These are phyloP conservation scores for Cancer borealis DNA, from an alignment of 2,888 invertebrate genomes.

Conservation along the genomic window DNA sequence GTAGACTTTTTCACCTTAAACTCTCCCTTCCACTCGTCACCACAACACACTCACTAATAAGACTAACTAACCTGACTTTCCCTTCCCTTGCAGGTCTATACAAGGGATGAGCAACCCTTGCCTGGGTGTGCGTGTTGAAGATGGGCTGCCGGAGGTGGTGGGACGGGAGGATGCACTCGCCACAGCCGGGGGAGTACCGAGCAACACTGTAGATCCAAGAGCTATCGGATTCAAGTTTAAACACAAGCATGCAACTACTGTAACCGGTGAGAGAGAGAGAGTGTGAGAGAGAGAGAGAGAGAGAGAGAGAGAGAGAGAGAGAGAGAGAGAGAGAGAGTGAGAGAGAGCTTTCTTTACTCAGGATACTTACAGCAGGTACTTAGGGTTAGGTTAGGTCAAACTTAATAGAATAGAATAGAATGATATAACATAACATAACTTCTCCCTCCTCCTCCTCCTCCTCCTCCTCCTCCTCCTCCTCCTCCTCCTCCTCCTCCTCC, in stretches of 20 bases:
- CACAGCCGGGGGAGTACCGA: slow-evolving; percentile 11
- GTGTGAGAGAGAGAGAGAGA: not conserved
- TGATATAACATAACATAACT: too few relatives aligned
- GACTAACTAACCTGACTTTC: not conserved
- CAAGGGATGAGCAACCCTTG: slow-evolving; percentile 48
- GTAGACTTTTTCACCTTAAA: too few relatives aligned
- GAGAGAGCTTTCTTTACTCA: too few relatives aligned
- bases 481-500: not conserved
- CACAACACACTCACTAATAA: not conserved
- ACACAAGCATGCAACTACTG: slow-evolving; percentile 56
- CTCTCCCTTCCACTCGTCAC: too few relatives aligned
- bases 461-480: not conserved
- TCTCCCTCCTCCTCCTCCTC: not conserved
- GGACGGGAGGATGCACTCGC: slow-evolving; percentile 53
- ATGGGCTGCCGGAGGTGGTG: slow-evolving; percentile 65
- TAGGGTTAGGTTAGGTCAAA: too few relatives aligned
- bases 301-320: not conserved
- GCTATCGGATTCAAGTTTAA: slow-evolving; percentile 59
- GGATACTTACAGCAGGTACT: too few relatives aligned
- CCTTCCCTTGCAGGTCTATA: slow-evolving; percentile 51
- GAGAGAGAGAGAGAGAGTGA: too few relatives aligned
- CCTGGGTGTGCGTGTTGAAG: slow-evolving; percentile 45
- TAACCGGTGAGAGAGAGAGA: slow-evolving; percentile 57
- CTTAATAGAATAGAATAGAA: too few relatives aligned
- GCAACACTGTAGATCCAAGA: slow-evolving; percentile 51